phyloP scores from a whole-genome alignment of 2,797 vertebrate genomes.

The Falco biarmicus region DNA sequence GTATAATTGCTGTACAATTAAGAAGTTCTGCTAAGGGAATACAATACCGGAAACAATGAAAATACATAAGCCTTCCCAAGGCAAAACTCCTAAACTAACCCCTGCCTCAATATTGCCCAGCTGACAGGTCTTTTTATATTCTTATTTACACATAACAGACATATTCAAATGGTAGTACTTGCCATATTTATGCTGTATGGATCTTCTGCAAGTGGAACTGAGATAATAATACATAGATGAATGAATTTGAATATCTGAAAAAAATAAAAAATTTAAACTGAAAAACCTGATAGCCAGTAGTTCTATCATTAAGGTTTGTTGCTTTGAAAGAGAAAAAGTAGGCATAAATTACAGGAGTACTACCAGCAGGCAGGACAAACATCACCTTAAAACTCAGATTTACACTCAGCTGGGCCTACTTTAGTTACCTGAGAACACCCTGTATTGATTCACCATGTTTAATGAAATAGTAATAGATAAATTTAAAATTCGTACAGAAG shows the following conservation, averaged over 20 bases:
- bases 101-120: fast-evolving
- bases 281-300: neutral
- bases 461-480: neutral
- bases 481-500: neutral
- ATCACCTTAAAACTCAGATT: neutral
- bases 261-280: neutral
- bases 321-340: neutral
- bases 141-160: neutral
- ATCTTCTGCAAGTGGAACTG: neutral
- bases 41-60: neutral
- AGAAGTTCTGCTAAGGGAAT: neutral
- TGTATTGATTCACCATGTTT: neutral
- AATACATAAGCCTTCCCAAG: neutral
- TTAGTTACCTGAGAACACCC: neutral
- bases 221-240: neutral
- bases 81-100: neutral
- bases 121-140: neutral
- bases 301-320: neutral
- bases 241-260: neutral
- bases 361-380: neutral
- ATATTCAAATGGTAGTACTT: neutral
- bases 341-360: neutral
- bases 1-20: neutral
- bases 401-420: neutral
- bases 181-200: neutral